Percentiles rank a stretch among this genome's conserved stretches.
Conservation (phyloP, 2,113 vertebrate species). For the Ahaetulla prasina region DNA sequence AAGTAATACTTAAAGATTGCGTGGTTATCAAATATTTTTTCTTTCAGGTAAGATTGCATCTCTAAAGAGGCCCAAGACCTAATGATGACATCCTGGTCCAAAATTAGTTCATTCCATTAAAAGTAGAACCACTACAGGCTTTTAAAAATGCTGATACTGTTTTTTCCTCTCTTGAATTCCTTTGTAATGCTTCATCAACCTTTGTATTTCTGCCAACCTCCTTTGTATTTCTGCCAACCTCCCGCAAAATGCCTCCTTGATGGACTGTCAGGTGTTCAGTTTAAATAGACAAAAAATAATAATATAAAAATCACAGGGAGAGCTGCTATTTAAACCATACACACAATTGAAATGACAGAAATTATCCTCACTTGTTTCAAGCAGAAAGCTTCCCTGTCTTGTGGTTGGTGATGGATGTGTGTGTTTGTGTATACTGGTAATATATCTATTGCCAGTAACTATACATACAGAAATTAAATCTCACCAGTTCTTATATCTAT, state of each 20-base stretch:
- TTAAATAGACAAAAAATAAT: background rate
- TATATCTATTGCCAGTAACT: background rate
- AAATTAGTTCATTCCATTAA: background rate
- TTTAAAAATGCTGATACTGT: background rate
- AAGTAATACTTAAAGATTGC: conserved; percentile 37
- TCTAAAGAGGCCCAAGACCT: background rate
- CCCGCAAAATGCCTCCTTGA: background rate
- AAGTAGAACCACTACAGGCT: background rate
- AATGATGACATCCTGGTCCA: background rate
- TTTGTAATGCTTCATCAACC: background rate
- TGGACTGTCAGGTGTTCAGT: background rate
- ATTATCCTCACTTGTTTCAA: background rate
- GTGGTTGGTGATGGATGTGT: background rate
- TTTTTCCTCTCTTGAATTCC: background rate
- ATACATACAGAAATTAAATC: background rate
- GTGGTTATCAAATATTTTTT: conserved; percentile 39
- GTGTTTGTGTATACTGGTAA: background rate
- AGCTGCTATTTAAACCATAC: background rate
- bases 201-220: background rate
- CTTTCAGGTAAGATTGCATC: background rate
- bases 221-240: background rate
- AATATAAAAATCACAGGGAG: background rate
- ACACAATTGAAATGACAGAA: background rate
- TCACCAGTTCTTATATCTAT: background rate
- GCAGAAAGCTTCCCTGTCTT: background rate